Evolutionary conservation across 2,113 vertebrate species (phyloP), one percentile per base, ranked within the genome.

Genomic region (Istiophorus platypterus): DNA sequence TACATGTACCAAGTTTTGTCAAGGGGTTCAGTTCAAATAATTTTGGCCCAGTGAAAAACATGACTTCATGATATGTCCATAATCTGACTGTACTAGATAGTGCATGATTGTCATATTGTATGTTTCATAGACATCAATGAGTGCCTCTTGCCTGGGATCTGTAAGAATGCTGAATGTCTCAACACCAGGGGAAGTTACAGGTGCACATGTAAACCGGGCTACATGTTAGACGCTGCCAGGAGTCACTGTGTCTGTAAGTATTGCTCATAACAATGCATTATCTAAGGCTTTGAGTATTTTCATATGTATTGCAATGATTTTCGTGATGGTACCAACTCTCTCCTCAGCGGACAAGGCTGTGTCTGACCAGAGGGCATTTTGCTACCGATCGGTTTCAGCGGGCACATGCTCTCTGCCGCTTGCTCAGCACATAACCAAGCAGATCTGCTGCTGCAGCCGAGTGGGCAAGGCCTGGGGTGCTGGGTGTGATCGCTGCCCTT

Each of bases 311-410:
- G 54, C 14, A 54, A 42, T 27, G 9, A 14, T 59, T 54, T 11
- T 18, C 49, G 7, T 51, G 18, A 66, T 15, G 12, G 58, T 59
- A 3, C 61, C 7, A 0, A 68, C 62, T 70, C 62, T 74, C 74
- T 61, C 20, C n/a, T 13, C 84, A 99, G 97, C 97, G 86, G 97
- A 98, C 93, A 98, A 97, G 76, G 98, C 97, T 0, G 93, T 99
- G 80, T 99, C 97, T 0, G 93, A 95, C 93, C 95, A 95, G 78
- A 96, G 93, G 91, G 96, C 94, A 0, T 86, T 95, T 8, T 96
- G 95, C 89, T 96, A 95, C 85, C 82, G 95, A 1, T 95, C 93
- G 0, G 14, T 91, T 41, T 92, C 89, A 10, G 73, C 69, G 0
- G 77, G 71, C 18, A 37, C 87, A 14, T 92, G 92, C 74, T 90